A percentile compares a stretch with the other conserved stretches of the same genome.
Evolutionary conservation across 2,888 invertebrate genomes (phyloP).

Genomic region (Phortica magna): DNA sequence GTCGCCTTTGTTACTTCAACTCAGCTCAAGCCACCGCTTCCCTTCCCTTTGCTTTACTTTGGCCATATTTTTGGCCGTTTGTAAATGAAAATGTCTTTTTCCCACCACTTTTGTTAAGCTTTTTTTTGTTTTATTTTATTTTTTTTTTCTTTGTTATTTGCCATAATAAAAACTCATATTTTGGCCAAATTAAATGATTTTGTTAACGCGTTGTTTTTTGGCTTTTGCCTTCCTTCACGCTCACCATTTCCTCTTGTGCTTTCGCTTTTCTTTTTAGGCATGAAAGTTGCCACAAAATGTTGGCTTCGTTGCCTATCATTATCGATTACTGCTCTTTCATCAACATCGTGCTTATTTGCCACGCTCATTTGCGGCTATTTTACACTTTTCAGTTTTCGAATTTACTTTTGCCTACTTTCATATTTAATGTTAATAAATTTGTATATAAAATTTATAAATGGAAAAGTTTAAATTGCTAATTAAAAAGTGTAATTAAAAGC

Average conservation of each 20-base stretch:
- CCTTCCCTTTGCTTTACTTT: too few relatives aligned
- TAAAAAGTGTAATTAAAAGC: slow-evolving; percentile 16
- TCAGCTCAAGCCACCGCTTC: too few relatives aligned
- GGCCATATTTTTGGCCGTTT: too few relatives aligned
- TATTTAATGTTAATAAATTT: slow-evolving; percentile 13
- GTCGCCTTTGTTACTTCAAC: neutral
- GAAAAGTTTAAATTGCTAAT: slow-evolving; percentile 27
- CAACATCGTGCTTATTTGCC: too few relatives aligned
- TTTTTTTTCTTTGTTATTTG: neutral
- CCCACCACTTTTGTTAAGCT: neutral
- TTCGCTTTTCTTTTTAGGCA: neutral
- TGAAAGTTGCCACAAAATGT: neutral
- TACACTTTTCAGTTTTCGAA: neutral
- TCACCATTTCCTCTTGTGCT: neutral
- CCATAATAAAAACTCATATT: slow-evolving; percentile 27
- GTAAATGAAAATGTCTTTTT: neutral
- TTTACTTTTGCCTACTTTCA: neutral
- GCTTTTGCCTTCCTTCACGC: slow-evolving; percentile 46
- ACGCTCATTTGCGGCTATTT: too few relatives aligned
- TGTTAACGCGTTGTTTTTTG: slow-evolving; percentile 60
- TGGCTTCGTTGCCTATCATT: neutral
- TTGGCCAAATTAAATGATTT: slow-evolving; percentile 67
- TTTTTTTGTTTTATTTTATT: neutral
- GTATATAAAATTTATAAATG: slow-evolving; percentile 26
- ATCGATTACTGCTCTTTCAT: neutral